phyloP scores from a whole-genome alignment of 1,140 invertebrate genomes.

The Stratiolaelaps scimitus region DNA sequence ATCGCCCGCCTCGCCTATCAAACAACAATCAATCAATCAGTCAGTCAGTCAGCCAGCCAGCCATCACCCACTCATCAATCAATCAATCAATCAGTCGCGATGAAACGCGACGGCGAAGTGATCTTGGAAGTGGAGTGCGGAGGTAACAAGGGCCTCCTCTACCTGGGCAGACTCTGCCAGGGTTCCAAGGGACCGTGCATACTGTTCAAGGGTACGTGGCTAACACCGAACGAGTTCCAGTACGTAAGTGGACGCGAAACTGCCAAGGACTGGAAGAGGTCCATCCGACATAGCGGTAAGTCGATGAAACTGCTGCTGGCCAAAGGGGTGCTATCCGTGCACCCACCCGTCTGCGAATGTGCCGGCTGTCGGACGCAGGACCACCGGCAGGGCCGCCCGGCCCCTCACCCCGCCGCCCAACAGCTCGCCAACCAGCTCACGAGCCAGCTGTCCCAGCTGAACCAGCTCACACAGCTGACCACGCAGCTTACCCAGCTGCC shows the following conservation, averaged over 20 bases:
- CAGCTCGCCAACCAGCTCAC: no score
- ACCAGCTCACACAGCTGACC: no score
- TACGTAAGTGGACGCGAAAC: slow-evolving; percentile 45
- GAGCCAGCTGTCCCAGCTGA: no score
- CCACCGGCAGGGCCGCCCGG: slow-evolving; percentile 26
- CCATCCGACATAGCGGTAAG: slow-evolving; percentile 46
- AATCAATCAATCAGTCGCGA: not conserved
- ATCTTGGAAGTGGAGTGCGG: slow-evolving; percentile 45
- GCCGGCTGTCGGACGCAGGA: slow-evolving; percentile 38
- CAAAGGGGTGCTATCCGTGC: slow-evolving; percentile 44
- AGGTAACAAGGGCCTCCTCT: slow-evolving; percentile 41
- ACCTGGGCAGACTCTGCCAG: slow-evolving; percentile 42
- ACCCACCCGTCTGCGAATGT: slow-evolving; percentile 44
- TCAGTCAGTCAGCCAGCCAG: not conserved
- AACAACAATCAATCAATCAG: not conserved
- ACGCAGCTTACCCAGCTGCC: no score
- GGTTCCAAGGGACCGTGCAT: slow-evolving; percentile 45
- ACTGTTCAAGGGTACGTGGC: slow-evolving; percentile 42
- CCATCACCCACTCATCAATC: not conserved
- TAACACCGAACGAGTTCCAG: slow-evolving; percentile 48
- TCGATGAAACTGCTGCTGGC: slow-evolving; percentile 46
- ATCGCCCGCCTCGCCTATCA: not conserved
- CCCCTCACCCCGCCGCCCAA: slow-evolving; percentile 1
- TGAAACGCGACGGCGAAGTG: slow-evolving; percentile 40
- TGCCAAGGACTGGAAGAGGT: slow-evolving; percentile 48